phyloP scores from a whole-genome alignment of 2,888 invertebrate species.

The Trilocha varians region DNA sequence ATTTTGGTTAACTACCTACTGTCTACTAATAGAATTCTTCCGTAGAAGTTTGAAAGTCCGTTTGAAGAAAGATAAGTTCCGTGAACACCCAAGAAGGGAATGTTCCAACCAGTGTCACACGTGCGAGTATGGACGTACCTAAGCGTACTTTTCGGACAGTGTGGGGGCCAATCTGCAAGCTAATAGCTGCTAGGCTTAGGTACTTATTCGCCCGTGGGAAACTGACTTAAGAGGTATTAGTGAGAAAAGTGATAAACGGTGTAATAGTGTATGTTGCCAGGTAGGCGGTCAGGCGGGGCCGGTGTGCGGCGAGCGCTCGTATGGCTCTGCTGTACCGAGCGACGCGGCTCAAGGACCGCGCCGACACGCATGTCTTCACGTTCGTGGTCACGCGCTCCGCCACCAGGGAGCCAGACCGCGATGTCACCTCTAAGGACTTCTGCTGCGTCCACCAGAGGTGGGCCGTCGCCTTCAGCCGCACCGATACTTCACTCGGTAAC shows the following conservation, averaged over 20 bases:
- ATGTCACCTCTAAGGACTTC: conserved; percentile 87
- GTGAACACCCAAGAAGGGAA: too few relatives aligned
- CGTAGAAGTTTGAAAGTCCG: too few relatives aligned
- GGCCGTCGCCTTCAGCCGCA: conserved; percentile 85
- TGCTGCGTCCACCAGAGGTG: conserved; percentile 86
- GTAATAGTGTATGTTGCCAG: conserved; percentile 22
- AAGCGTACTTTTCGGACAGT: too few relatives aligned
- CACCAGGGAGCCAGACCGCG: conserved; percentile 83
- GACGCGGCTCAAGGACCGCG: conserved; percentile 86
- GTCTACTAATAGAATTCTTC: too few relatives aligned
- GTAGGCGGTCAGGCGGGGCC: conserved; percentile 53
- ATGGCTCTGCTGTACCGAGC: conserved; percentile 88
- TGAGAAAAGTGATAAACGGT: conserved; percentile 1
- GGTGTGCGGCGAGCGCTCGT: conserved; percentile 70
- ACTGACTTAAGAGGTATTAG: neutral
- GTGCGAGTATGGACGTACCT: too few relatives aligned
- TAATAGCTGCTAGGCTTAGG: too few relatives aligned
- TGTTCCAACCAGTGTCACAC: too few relatives aligned
- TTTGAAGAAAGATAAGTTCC: too few relatives aligned
- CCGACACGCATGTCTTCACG: conserved; percentile 87
- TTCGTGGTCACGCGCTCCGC: conserved; percentile 86
- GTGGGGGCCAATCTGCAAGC: too few relatives aligned
- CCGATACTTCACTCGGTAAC: conserved; percentile 77
- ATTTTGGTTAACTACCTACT: too few relatives aligned
- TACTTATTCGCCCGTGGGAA: too few relatives aligned